Evolutionary conservation across 2,888 invertebrate genomes (phyloP).

Genomic region (Calephelis perditalis): DNA sequence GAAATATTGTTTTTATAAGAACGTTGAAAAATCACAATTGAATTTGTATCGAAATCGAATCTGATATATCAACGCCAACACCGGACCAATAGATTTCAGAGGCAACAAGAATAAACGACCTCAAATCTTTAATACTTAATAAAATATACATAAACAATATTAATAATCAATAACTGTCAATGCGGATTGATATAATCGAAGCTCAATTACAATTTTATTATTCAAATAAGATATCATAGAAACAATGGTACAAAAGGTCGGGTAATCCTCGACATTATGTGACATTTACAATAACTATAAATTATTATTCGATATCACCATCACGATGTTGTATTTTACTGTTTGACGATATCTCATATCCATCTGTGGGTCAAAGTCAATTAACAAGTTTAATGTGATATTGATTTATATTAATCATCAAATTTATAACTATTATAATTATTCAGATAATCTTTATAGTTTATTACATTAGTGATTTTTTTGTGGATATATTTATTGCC

Average conservation of each 20-base stretch:
- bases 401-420: background rate
- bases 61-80: too few relatives aligned
- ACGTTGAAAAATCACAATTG: too few relatives aligned
- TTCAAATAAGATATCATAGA: constrained; percentile 15
- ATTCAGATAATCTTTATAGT: too few relatives aligned
- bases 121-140: too few relatives aligned
- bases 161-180: background rate
- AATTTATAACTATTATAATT: too few relatives aligned
- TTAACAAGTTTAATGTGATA: constrained; percentile 1
- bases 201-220: constrained; percentile 16
- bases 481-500: too few relatives aligned
- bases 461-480: too few relatives aligned
- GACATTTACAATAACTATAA: constrained; percentile 25
- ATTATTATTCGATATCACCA: constrained; percentile 3
- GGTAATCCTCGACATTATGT: constrained; percentile 31
- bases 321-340: constrained; percentile 11
- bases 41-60: too few relatives aligned
- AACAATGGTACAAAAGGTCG: constrained; percentile 27
- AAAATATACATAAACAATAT: too few relatives aligned
- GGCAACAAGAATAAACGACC: too few relatives aligned
- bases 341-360: constrained; percentile 5
- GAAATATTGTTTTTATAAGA: too few relatives aligned
- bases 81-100: too few relatives aligned
- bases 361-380: constrained; percentile 11
- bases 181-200: constrained; percentile 1